A percentile compares a stretch with the other conserved stretches of the same genome.
Conservation (phyloP, 1,140 invertebrate genomes). For the Orussus abietinus region DNA sequence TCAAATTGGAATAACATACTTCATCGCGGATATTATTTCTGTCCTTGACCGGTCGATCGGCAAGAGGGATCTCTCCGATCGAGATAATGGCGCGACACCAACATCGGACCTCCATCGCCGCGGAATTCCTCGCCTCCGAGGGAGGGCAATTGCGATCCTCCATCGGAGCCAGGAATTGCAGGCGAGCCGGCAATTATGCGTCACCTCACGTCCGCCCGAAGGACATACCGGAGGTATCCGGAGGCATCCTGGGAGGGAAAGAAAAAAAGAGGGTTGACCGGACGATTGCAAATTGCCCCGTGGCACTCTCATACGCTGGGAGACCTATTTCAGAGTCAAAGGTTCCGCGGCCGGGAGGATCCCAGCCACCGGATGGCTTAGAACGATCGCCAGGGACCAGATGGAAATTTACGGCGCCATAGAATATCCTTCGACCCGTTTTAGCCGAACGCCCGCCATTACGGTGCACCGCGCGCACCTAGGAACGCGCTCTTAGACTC, state of each 20-base stretch:
- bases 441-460: too few species aligned
- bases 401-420: constrained; percentile 21
- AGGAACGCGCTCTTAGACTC: too few species aligned
- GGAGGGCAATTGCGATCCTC: too few species aligned
- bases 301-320: background rate
- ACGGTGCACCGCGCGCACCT: too few species aligned
- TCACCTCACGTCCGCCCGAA: constrained; percentile 19
- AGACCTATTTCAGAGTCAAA: constrained; percentile 17
- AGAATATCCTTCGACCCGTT: background rate
- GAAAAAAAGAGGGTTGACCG: constrained; percentile 16
- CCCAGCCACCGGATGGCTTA: constrained; percentile 18
- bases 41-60: too few species aligned
- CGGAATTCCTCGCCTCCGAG: too few species aligned
- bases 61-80: too few species aligned
- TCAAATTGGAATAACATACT: too few species aligned
- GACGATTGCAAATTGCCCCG: constrained; percentile 21
- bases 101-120: too few species aligned
- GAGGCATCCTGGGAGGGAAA: background rate
- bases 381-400: constrained; percentile 24
- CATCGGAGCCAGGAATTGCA: constrained; percentile 5
- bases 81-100: too few species aligned
- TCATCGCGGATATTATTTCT: too few species aligned
- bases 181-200: constrained; percentile 16
- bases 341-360: constrained; percentile 16
- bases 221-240: constrained; percentile 12